Conservation (phyloP, 2,113 vertebrate genomes). For the Thalassarche chlororhynchos region DNA sequence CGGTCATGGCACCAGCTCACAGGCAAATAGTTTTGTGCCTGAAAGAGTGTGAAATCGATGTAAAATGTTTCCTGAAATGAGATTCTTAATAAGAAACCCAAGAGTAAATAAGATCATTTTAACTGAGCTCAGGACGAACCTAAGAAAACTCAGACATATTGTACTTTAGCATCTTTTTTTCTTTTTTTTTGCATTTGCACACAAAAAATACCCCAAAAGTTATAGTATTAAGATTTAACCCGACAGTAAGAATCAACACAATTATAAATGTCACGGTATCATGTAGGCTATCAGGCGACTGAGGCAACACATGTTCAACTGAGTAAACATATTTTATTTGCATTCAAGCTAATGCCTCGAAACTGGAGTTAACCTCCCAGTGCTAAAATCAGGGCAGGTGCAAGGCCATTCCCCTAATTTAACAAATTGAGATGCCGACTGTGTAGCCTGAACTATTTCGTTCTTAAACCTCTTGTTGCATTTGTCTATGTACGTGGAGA, state of each 20-base stretch:
- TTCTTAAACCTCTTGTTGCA: not conserved
- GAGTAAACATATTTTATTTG: slow-evolving; percentile 38
- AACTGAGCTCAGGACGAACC: not conserved
- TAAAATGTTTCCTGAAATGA: not conserved
- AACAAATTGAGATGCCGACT: not conserved
- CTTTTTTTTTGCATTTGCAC: not conserved
- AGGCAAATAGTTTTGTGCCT: not conserved
- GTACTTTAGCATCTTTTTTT: not conserved
- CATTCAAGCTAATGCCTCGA: not conserved
- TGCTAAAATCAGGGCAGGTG: not conserved
- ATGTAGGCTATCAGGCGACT: not conserved
- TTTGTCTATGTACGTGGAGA: not conserved
- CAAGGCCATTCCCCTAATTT: not conserved
- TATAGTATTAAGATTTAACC: not conserved
- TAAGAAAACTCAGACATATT: not conserved
- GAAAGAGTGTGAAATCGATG: not conserved
- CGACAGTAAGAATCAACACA: not conserved
- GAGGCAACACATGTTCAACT: not conserved
- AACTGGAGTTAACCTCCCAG: not conserved
- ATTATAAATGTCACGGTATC: not conserved
- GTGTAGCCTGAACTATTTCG: not conserved
- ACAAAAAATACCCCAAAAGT: not conserved
- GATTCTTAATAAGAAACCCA: not conserved
- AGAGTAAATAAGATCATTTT: not conserved
- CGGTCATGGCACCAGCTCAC: not conserved